phyloP scores from a whole-genome alignment of 2,888 invertebrate genomes.

The Synanthedon andrenaeformis region DNA sequence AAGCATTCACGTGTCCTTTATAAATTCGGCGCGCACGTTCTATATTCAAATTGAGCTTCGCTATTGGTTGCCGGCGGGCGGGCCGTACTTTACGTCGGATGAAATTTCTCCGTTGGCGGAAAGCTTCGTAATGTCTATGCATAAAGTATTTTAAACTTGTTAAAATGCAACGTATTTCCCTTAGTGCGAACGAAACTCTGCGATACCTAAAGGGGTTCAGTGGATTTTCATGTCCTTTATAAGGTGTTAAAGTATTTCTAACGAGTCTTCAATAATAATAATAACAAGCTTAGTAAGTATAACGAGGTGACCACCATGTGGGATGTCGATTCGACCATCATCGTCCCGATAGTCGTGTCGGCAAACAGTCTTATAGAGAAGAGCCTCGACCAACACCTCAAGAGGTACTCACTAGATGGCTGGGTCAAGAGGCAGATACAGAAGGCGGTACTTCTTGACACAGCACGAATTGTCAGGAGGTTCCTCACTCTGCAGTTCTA shows the following conservation, averaged over 20 bases:
- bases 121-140: conserved; percentile 61
- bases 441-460: too few relatives aligned
- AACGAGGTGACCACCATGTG: too few relatives aligned
- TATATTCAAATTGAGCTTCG: conserved; percentile 66
- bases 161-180: conserved; percentile 61
- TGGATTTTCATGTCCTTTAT: conserved; percentile 33
- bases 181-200: conserved; percentile 19
- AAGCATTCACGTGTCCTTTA: conserved; percentile 53
- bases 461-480: too few relatives aligned
- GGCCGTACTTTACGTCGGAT: conserved; percentile 31
- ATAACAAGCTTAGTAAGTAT: too few relatives aligned
- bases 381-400: too few relatives aligned
- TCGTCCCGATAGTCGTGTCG: too few relatives aligned
- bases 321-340: too few relatives aligned
- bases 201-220: conserved; percentile 40
- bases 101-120: conserved; percentile 33
- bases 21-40: conserved; percentile 61
- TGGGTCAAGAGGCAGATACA: too few relatives aligned
- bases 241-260: conserved; percentile 24
- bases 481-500: too few relatives aligned
- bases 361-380: too few relatives aligned
- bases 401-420: too few relatives aligned
- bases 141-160: conserved; percentile 68
- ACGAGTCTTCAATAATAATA: neutral
- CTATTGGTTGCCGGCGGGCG: conserved; percentile 41